Evolutionary conservation across 2,113 vertebrate species (phyloP), one percentile per base, ranked within the genome.

Genomic region (Bambusicola thoracicus): DNA sequence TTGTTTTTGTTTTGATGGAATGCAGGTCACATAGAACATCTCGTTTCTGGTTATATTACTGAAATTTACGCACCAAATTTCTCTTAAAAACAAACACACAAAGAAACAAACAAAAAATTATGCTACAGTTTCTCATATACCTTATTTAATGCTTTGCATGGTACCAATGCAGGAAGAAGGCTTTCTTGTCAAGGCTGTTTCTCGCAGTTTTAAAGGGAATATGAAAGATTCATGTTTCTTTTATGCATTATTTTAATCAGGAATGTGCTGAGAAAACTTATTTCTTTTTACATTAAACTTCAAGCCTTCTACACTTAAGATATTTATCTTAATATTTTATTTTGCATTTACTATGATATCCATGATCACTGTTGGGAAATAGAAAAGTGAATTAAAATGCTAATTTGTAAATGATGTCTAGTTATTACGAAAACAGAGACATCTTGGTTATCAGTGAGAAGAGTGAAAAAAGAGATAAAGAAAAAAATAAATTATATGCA

Each of bases 221-320:
- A 89, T 30, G n/a, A 70, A 81, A 56, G 40, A 58, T 53, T 83
- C 2, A 4, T 61, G n/a, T 58, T 83, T 63, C 11, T 84, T 43
- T 73, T 46, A 41, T 78, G 20, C 7, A 24, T 91, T 86, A 48
- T 81, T 81, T 91, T 69, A 4, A 25, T 41, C 9, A 43, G 38
- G 55, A 56, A 0, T 2, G 10, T 41, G 14, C 21, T 63, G 43
- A 63, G 22, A 65, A 61, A 6, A 29, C 15, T 27, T 1, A 4
- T 48, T 17, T 7, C 46, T 12, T 7, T 79, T 11, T 36, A 16
- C 11, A 49, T 90, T 44, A 62, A 11, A 14, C 5, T 73, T 55
- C 32, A 75, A 59, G 62, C 40, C 74, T 32, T 65, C 44, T 62
- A 22, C 13, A 20, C 18, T 73, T 32, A 41, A 32, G 10, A 4